Evolutionary conservation across 2,888 invertebrate species (phyloP), one percentile per base, ranked within the genome.

Genomic region (Aphrophora alni): DNA sequence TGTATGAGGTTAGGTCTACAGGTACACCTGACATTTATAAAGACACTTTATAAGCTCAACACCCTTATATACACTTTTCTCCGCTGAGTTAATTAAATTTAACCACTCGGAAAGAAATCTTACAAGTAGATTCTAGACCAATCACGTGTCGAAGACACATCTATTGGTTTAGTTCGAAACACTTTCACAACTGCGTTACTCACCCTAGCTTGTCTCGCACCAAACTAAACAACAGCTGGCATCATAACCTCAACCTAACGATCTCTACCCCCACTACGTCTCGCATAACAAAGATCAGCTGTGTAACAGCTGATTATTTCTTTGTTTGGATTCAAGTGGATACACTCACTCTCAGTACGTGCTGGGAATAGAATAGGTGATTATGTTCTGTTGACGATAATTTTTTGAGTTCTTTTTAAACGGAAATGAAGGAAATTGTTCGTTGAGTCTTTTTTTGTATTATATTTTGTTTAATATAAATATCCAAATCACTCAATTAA

Each of bases 1-100:
- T 17, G 59, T 27, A 21, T 12, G 27, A 26, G 73, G 78, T 44
- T 59, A 79, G 78, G 78, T 79, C 78, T 79, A 74, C 78, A 79
- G 78, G 78, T 69, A 17, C 21, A 51, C 74, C 25, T 2, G 59
- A 59, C 59, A 59, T 59, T 59, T 59, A 59, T 17, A 14, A 8
- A 33, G 1, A 14, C 17, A 17, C 44, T 44, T 44, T 44, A 2
- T n/a, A n/a, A n/a, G 14, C 14, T 44, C 14, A 21, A 59, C 59
- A 59, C 59, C 2, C 44, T 17, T 44, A 59, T 21, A 59, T 59
- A 59, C 59, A 44, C 59, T 59, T 33, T 8, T 3, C 59, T 5
- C 59, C 59, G 59, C 5, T 59, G 0, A 21, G 59, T 21, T 59
- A 59, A 59, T 59, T 59, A n/a, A 21, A 59, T 59, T 59, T 59